These are phyloP conservation scores for Drosophila parvula DNA, from an alignment of 1,140 invertebrate genomes.

Conservation along the genomic window DNA sequence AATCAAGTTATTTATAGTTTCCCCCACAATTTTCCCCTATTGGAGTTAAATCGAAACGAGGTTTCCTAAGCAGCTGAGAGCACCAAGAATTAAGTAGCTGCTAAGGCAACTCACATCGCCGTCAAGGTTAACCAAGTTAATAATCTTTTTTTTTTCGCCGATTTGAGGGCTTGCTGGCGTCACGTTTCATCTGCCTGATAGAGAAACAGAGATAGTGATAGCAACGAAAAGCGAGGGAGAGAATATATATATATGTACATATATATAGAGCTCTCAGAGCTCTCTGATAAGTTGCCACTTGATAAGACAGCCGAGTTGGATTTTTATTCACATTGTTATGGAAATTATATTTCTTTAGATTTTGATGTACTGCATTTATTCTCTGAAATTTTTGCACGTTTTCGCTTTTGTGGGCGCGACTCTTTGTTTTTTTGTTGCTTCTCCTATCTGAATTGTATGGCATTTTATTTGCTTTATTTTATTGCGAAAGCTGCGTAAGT, in stretches of 20 bases:
- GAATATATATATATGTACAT: not conserved
- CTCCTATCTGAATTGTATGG: slow-evolving; percentile 19
- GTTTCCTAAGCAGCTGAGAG: slow-evolving; percentile 11
- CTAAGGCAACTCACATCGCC: slow-evolving; percentile 24
- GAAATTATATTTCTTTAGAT: slow-evolving; percentile 19
- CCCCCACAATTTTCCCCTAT: slow-evolving; percentile 7
- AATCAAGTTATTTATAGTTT: slow-evolving; percentile 39
- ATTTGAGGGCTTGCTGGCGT: slow-evolving; percentile 49
- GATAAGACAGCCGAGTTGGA: slow-evolving; percentile 40
- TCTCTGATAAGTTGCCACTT: slow-evolving; percentile 40
- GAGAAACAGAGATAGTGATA: slow-evolving; percentile 10
- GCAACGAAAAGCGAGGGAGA: slow-evolving; percentile 3
- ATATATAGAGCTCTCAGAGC: not conserved
- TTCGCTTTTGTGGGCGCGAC: slow-evolving; percentile 24
- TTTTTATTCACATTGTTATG: slow-evolving; percentile 21
- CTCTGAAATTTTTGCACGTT: slow-evolving; percentile 48
- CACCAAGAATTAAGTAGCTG: slow-evolving; percentile 23
- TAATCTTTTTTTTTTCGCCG: slow-evolving; percentile 39
- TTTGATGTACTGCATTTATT: slow-evolving; percentile 12
- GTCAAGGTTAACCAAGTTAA: slow-evolving; percentile 47
- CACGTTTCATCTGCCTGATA: slow-evolving; percentile 53
- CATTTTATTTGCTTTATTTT: slow-evolving; percentile 18
- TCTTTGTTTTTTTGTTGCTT: slow-evolving; percentile 22
- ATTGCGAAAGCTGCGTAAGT: slow-evolving; percentile 8
- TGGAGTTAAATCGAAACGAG: not conserved